These are phyloP conservation scores for Cartodere bifasciata DNA, from an alignment of 2,888 invertebrate species.

Conservation along the genomic window DNA sequence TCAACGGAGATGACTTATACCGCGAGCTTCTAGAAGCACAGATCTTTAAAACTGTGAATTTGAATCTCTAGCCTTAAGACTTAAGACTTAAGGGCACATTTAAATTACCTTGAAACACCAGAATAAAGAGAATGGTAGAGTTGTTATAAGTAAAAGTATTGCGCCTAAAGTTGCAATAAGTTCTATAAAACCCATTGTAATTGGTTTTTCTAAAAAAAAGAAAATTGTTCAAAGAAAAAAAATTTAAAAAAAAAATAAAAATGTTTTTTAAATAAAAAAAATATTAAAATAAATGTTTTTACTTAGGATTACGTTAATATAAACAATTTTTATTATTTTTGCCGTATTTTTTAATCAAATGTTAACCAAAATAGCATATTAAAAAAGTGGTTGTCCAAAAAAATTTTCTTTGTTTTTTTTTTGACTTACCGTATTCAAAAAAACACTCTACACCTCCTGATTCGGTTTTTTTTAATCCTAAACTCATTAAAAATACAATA, in stretches of 20 bases:
- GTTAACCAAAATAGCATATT: too few relatives aligned
- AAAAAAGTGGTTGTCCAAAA: too few relatives aligned
- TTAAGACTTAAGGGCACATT: too few relatives aligned
- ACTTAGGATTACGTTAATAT: too few relatives aligned
- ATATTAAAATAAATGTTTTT: too few relatives aligned
- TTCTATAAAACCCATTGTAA: slow-evolving; percentile 55
- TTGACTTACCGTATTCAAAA: slow-evolving; percentile 53
- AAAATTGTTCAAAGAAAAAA: slow-evolving; percentile 7
- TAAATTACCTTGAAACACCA: slow-evolving; percentile 69
- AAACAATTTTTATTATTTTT: too few relatives aligned
- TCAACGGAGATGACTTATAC: too few relatives aligned
- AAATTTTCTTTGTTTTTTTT: not conserved
- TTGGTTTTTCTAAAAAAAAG: slow-evolving; percentile 46
- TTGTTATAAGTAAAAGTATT: slow-evolving; percentile 57
- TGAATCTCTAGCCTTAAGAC: too few relatives aligned
- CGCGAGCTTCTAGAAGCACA: too few relatives aligned
- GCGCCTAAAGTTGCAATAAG: slow-evolving; percentile 60
- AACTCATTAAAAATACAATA: slow-evolving; percentile 44
- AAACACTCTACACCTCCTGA: slow-evolving; percentile 58
- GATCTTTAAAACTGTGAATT: too few relatives aligned
- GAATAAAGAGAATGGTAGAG: slow-evolving; percentile 72
- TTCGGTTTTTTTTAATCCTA: slow-evolving; percentile 51
- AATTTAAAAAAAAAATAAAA: slow-evolving; percentile 2
- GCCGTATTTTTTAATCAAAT: too few relatives aligned
- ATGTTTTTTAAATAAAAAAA: too few relatives aligned